phyloP scores from a whole-genome alignment of 2,888 invertebrate species.

The Meteorus colon region DNA sequence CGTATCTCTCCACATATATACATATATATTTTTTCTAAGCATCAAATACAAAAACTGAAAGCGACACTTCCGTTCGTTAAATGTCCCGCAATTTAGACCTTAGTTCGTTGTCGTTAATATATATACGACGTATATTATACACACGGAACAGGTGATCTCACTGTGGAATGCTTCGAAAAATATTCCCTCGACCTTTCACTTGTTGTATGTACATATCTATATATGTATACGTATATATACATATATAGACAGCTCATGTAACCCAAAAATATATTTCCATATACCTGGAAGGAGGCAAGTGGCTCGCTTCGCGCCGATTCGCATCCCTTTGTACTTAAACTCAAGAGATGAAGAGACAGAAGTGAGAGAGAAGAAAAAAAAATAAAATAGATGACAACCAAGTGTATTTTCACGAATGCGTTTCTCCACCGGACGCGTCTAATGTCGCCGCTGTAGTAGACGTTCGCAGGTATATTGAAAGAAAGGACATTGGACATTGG shows the following conservation, averaged over 20 bases:
- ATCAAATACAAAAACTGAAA: constrained; percentile 15
- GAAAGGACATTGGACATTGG: not conserved
- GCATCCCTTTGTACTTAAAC: constrained; percentile 15
- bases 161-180: constrained; percentile 3
- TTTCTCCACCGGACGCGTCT: not conserved
- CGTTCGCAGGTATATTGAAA: not conserved
- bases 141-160: constrained; percentile 16
- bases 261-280: constrained; percentile 10
- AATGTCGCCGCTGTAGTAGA: not conserved
- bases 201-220: not conserved
- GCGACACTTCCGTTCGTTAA: constrained; percentile 34
- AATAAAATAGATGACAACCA: constrained; percentile 4
- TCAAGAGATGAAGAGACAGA: constrained; percentile 3
- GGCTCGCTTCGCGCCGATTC: constrained; percentile 4
- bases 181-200: constrained; percentile 4
- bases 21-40: constrained; percentile 16
- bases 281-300: constrained; percentile 10
- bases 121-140: not conserved
- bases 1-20: not conserved
- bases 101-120: not conserved
- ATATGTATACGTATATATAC: no score
- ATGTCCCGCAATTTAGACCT: constrained; percentile 13
- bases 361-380: not conserved
- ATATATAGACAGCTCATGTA: constrained; percentile 12
- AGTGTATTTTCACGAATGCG: constrained; percentile 4